Percentiles rank a stretch among this genome's conserved stretches.
Evolutionary conservation across 2,888 invertebrate genomes (phyloP).

Genomic region (Latrodectus elegans): DNA sequence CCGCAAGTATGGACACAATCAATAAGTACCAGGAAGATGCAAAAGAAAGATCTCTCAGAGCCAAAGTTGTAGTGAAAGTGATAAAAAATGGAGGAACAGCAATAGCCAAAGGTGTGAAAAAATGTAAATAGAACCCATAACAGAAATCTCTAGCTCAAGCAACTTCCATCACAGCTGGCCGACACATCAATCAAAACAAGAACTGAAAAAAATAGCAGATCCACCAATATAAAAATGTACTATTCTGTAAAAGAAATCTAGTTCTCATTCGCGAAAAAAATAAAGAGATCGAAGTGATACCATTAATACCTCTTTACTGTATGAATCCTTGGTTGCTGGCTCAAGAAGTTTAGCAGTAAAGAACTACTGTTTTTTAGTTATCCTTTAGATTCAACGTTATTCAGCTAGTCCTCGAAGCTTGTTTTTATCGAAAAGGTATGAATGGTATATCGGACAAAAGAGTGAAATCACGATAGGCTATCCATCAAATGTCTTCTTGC

Average conservation of each 20-base stretch:
- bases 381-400: neutral
- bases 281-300: constrained; percentile 37
- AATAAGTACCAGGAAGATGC: neutral
- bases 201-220: constrained; percentile 26
- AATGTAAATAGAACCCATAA: constrained; percentile 37
- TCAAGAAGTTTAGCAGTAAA: constrained; percentile 15
- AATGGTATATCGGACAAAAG: neutral
- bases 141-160: constrained; percentile 36
- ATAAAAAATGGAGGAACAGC: constrained; percentile 14
- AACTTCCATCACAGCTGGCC: constrained; percentile 44
- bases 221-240: constrained; percentile 1
- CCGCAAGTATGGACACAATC: neutral
- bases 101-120: constrained; percentile 7
- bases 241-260: constrained; percentile 37
- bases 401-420: neutral
- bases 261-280: constrained; percentile 22
- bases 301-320: constrained; percentile 64
- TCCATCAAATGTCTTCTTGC: constrained; percentile 6
- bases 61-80: neutral
- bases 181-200: constrained; percentile 53
- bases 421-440: constrained; percentile 11
- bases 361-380: neutral
- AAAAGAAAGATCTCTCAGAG: neutral
- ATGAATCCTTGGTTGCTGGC: constrained; percentile 45
- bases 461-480: neutral